Evolutionary conservation across 2,797 vertebrate species (phyloP).

Genomic region (Tarsius wallacei): DNA sequence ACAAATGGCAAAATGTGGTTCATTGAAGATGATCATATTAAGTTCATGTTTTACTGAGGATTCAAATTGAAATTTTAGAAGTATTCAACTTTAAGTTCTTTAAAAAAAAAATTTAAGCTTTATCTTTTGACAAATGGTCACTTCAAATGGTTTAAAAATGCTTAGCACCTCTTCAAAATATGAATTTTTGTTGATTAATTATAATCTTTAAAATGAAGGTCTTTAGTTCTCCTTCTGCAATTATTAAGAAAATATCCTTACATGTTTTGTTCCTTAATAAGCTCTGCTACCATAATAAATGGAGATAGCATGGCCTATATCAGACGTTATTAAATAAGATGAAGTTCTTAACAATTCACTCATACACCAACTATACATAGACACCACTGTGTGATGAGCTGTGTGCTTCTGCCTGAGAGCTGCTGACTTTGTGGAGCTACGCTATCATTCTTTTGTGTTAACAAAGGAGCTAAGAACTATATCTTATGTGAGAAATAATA

Average conservation of each 20-base stretch:
- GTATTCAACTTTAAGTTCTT: not conserved
- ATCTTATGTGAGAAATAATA: not conserved
- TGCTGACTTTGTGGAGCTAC: not conserved
- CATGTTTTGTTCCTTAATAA: not conserved
- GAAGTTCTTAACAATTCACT: not conserved
- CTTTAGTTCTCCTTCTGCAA: not conserved
- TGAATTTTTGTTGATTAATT: not conserved
- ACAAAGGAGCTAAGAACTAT: too few relatives aligned
- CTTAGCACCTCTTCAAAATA: not conserved
- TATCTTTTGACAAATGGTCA: not conserved
- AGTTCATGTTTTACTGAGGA: not conserved
- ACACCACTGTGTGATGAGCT: rapidly evolving
- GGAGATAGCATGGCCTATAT: not conserved
- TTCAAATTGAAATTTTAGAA: not conserved
- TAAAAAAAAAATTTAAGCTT: not conserved
- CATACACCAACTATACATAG: not conserved
- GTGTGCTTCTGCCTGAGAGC: not conserved
- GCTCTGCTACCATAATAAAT: not conserved
- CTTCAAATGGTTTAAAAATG: not conserved
- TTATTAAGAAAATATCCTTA: not conserved
- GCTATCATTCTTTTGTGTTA: rapidly evolving
- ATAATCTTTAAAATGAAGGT: slow-evolving; percentile 16
- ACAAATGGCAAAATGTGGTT: not conserved
- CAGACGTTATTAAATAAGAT: not conserved
- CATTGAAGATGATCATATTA: rapidly evolving